Base-by-base conservation (phyloP, 64 coral and sea anemone species). In the Montipora foliosa region DNA sequence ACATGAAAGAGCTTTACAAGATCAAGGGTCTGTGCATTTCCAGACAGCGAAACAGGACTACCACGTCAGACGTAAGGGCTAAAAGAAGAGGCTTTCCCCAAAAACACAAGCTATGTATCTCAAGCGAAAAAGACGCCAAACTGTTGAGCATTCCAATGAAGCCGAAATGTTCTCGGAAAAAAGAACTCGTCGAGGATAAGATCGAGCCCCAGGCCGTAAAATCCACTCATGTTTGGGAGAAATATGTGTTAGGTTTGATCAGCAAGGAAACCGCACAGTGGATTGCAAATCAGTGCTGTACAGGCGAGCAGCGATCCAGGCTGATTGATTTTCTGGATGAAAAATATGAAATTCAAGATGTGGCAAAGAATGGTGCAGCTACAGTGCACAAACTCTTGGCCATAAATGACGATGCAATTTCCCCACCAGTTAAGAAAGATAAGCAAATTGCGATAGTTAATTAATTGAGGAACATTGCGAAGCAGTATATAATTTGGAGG, bases 261-360 rank as follows among this genome's bases (percentile, higher is more conserved):
- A 95, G 93, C 51, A 94, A 94, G 49, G 87, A 73, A n/a, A 97
- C 96, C 76, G 96, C 96, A 4, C 96, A 97, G 51, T 97, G 93
- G 93, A 97, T 97, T 45, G 96, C 84, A 15, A 97, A 82, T 79
- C 89, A 92, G 79, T 98, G 96, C 78, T 82, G 93, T 44, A 47
- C 60, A 15, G 96, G 93, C 4, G 64, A 78, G 72, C 77, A 98
- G 14, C 67, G 80, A 79, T 59, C 70, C 19, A 93, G 89, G 2
- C 57, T 95, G 6, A 77, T 95, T 8, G 59, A 15, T 21, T 95
- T 92, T 81, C 25, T 98, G 8, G 93, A 98, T 59, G 79, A 64
- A 25, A 92, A 94, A 69, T 95, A 95, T 82, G 84, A 78, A 1
- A 79, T 64, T 50, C 19, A 83, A 62, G 72, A 87, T 22, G 51